Conservation (phyloP, 2,888 invertebrate species). For the Atethmia centrago region DNA sequence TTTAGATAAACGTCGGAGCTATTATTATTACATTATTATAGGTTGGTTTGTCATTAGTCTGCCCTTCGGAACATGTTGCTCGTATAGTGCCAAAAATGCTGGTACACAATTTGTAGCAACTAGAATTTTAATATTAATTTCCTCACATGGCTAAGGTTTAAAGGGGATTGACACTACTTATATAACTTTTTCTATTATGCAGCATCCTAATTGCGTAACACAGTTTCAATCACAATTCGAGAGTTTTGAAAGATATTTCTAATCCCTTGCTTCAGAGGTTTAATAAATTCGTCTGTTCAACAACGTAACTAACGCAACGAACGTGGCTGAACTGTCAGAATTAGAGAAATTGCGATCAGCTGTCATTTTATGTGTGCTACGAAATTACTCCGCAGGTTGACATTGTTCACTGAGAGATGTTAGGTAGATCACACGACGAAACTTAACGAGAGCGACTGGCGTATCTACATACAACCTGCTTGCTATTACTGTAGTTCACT, state of each 20-base stretch:
- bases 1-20: slow-evolving; percentile 45
- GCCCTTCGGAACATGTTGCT: slow-evolving; percentile 5
- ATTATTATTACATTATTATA: slow-evolving; percentile 45
- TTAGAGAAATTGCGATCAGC: no score
- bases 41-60: slow-evolving; percentile 26
- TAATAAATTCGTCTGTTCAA: no score
- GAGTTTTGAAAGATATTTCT: no score
- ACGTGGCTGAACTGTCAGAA: no score
- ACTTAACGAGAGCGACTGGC: background rate
- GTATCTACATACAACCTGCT: background rate
- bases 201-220: no score
- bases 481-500: background rate
- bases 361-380: no score
- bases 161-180: background rate
- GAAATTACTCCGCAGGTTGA: background rate
- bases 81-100: slow-evolving; percentile 10
- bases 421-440: background rate
- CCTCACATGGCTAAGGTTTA: background rate
- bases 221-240: no score
- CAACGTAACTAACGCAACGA: no score
- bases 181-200: background rate
- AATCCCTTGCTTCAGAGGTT: no score
- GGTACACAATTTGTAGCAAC: background rate
- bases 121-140: no score
- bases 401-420: background rate